Percentiles rank a stretch among this genome's conserved stretches.
phyloP scores from a whole-genome alignment of 2,113 vertebrate genomes.

The Ahaetulla prasina region DNA sequence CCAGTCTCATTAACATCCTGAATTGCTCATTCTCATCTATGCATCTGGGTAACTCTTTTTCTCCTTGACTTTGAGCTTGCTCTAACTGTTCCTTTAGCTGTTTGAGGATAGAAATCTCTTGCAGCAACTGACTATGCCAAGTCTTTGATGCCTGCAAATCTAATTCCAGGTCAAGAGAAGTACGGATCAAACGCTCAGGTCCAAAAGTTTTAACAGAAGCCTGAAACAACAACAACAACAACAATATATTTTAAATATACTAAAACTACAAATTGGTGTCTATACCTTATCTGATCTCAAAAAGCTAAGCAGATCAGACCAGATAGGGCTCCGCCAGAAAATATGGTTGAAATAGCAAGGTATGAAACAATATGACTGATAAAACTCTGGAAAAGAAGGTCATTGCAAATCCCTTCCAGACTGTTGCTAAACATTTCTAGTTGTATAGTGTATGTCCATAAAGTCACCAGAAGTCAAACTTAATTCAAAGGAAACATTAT shows the following conservation, averaged over 20 bases:
- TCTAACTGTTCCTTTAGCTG: conserved; percentile 90
- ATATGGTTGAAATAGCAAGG: not conserved
- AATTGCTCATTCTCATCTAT: conserved; percentile 89
- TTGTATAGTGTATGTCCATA: not conserved
- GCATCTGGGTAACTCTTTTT: conserved; percentile 81
- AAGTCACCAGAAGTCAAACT: not conserved
- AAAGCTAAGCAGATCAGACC: not conserved
- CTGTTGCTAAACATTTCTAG: not conserved
- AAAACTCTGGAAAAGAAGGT: not conserved
- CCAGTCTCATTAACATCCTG: conserved; percentile 81
- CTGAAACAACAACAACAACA: conserved; percentile 59
- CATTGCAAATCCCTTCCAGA: not conserved
- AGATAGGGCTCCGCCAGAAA: not conserved
- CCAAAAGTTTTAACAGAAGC: conserved; percentile 72
- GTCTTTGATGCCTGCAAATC: conserved; percentile 93
- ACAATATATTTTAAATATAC: not conserved
- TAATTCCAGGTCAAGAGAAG: conserved; percentile 89
- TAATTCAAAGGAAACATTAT: not conserved
- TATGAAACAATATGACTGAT: not conserved
- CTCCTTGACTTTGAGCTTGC: conserved; percentile 81
- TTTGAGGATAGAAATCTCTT: conserved; percentile 85
- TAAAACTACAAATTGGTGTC: not conserved
- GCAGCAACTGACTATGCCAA: conserved; percentile 81
- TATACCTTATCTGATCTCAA: not conserved
- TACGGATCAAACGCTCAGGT: conserved; percentile 84